phyloP scores from a whole-genome alignment of 1,140 invertebrate genomes.

The Temnothorax nylanderi region DNA sequence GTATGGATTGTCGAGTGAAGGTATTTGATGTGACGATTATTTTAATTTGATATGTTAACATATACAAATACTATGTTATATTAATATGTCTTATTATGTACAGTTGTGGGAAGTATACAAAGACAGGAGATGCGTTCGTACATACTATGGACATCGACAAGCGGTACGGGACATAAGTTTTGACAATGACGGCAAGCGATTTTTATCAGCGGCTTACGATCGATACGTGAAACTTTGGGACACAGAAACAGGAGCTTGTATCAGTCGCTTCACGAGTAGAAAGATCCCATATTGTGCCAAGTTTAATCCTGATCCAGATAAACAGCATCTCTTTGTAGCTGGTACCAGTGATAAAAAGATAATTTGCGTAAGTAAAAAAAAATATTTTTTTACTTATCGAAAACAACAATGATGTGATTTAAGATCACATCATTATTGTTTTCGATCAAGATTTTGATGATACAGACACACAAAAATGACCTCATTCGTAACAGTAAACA shows the following conservation, averaged over 20 bases:
- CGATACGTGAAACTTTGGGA: conserved; percentile 99
- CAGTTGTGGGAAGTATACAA: conserved; percentile 99
- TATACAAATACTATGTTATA: not conserved
- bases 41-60: not conserved
- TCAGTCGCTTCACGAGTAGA: conserved; percentile 96
- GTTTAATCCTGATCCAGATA: conserved; percentile 98
- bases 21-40: conserved; percentile 82
- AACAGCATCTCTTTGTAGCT: conserved; percentile 98
- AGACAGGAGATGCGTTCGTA: conserved; percentile 96
- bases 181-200: conserved; percentile 97
- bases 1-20: conserved; percentile 99
- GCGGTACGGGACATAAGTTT: conserved; percentile 98
- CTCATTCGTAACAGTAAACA: not conserved
- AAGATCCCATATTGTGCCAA: conserved; percentile 99
- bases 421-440: not conserved
- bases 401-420: not conserved
- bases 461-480: not conserved
- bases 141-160: conserved; percentile 98
- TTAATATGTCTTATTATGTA: conserved; percentile 76
- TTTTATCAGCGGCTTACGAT: conserved; percentile 97
- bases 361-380: conserved; percentile 93
- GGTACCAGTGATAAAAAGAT: conserved; percentile 99
- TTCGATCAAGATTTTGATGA: not conserved
- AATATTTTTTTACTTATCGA: not conserved
- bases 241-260: conserved; percentile 98